Percentiles rank a stretch among this genome's conserved stretches.
Conservation (phyloP, 1,140 invertebrate genomes). For the Lepidurus packardi region DNA sequence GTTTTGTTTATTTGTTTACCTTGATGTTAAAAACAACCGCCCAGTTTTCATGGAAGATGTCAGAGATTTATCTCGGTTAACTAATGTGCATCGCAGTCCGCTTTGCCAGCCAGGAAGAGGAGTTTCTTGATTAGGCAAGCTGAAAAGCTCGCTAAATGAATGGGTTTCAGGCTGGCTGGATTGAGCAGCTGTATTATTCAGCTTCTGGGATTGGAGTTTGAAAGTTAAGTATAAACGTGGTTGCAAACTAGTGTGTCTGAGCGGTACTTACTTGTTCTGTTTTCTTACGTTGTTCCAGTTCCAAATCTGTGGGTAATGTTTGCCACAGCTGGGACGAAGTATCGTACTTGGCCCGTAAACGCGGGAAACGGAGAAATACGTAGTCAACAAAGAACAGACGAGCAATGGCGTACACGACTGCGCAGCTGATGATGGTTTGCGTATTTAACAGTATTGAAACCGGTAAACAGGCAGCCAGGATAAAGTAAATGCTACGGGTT, state of each 20-base stretch:
- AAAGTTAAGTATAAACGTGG: background rate
- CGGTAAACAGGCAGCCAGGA: slow-evolving; percentile 39
- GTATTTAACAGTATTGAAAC: slow-evolving; percentile 41
- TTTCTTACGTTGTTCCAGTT: slow-evolving; percentile 43
- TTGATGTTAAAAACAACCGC: slow-evolving; percentile 47
- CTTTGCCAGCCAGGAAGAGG: slow-evolving; percentile 39
- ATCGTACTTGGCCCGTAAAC: slow-evolving; percentile 46
- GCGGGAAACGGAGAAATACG: slow-evolving; percentile 46
- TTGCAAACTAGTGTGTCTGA: background rate
- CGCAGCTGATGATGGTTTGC: slow-evolving; percentile 39
- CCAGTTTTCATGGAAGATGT: slow-evolving; percentile 48
- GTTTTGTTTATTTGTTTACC: slow-evolving; percentile 39
- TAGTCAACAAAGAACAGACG: slow-evolving; percentile 48
- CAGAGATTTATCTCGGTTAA: slow-evolving; percentile 46
- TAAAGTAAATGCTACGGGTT: slow-evolving; percentile 42
- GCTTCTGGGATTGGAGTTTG: background rate
- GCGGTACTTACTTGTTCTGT: slow-evolving; percentile 24
- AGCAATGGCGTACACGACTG: slow-evolving; percentile 41
- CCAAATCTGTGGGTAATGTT: slow-evolving; percentile 44
- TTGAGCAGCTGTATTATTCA: slow-evolving; percentile 29
- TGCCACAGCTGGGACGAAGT: slow-evolving; percentile 44
- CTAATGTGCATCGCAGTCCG: slow-evolving; percentile 45
- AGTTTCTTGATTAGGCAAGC: slow-evolving; percentile 27
- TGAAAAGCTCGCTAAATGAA: slow-evolving; percentile 30
- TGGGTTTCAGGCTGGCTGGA: slow-evolving; percentile 22